Percentiles rank a stretch among this genome's conserved stretches.
Evolutionary conservation across 2,797 vertebrate genomes (phyloP).

Genomic region (Oceanodroma leucorhoa): DNA sequence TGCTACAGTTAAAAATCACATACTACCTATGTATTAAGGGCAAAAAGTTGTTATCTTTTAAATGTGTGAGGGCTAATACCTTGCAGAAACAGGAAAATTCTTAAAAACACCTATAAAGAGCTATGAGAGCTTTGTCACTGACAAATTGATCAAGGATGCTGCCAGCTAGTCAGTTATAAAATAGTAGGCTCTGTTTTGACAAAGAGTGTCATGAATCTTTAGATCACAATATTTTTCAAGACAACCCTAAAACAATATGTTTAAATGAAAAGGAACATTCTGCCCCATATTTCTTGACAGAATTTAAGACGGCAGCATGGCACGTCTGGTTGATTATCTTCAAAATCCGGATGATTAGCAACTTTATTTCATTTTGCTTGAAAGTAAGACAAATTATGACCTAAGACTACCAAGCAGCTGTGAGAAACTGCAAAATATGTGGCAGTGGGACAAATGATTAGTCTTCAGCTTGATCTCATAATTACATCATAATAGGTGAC

Average conservation of each 20-base stretch:
- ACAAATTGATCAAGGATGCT: not conserved
- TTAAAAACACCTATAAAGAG: not conserved
- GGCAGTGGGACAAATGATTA: conserved; percentile 46
- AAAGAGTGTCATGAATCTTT: not conserved
- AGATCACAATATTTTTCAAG: conserved; percentile 29
- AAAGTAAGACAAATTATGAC: conserved; percentile 11
- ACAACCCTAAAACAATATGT: conserved; percentile 13
- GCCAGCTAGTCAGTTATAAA: not conserved
- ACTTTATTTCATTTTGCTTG: not conserved
- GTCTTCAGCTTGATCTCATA: conserved; percentile 44
- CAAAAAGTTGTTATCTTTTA: not conserved
- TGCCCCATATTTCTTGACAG: conserved; percentile 8
- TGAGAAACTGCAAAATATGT: not conserved
- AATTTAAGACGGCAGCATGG: not conserved
- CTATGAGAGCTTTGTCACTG: not conserved
- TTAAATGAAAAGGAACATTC: conserved; percentile 36
- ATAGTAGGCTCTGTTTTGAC: conserved; percentile 16
- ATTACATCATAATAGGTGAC: conserved; percentile 64
- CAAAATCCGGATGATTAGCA: not conserved
- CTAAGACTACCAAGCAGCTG: not conserved
- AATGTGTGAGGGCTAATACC: not conserved
- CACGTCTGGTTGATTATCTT: not conserved
- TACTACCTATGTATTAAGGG: not conserved
- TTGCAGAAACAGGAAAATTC: not conserved
- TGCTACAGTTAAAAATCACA: not conserved